Base-by-base conservation (phyloP, 2,113 vertebrate genomes). In the Syrrhaptes paradoxus region DNA sequence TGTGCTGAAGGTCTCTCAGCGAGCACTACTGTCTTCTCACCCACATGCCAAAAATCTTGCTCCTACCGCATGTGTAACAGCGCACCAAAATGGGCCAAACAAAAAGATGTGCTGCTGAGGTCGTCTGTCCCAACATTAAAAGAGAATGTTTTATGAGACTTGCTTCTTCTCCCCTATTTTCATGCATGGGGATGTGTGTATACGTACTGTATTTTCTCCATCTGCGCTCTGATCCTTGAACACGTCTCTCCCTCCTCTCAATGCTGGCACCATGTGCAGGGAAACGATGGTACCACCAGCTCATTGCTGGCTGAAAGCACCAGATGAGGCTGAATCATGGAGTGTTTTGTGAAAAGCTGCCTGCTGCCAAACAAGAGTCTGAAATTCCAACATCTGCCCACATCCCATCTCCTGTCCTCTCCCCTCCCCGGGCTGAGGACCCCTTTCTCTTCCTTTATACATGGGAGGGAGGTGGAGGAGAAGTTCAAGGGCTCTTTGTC, bases 141-240 rank as follows among this genome's bases (percentile, higher is more conserved):
- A 65, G 45, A 21, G 32, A 62, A 76, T 2, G 10, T 36, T 7
- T 34, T 22, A 31, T 6, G 54, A 55, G 19, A 28, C 4, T 70
- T 15, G 38, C 20, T 46, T 58, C 32, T 46, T 61, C 8, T 46
- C 26, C 9, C 38, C 38, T 52, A 13, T 45, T 68, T 10, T 49
- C 17, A 2, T 5, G 10, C 26, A 12, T 13, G 38, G 31, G 58
- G 34, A 31, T 70, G 18, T 7, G 29, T 70, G 36, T 20, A 3
- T 26, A 9, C 1, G 2, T 1, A 2, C 19, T 63, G 0, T 45
- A 7, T 77, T 36, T 63, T 49, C 73, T 46, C 34, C 19, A 51
- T 15, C 22, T 77, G 43, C n/a, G 3, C 32, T 43, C 46, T 67
- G 43, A 48, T 26, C n/a, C 32, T 48, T 34, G 26, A 21, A 52